phyloP scores from a whole-genome alignment of 1,140 invertebrate genomes.

The Scaptodrosophila lebanonensis region DNA sequence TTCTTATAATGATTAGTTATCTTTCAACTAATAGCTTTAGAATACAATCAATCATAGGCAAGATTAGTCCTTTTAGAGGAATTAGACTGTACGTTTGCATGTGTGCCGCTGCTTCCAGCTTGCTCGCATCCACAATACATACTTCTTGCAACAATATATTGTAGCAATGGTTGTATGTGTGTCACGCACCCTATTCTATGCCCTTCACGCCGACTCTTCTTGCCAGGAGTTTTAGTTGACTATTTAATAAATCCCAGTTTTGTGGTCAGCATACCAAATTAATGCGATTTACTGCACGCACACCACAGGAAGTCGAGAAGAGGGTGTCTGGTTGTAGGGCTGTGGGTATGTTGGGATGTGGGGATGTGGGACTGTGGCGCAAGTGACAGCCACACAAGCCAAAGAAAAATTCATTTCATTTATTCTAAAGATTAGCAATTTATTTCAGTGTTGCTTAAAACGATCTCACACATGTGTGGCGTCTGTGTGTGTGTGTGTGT shows the following conservation, averaged over 20 bases:
- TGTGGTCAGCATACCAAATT: slow-evolving; percentile 74
- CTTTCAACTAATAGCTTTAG: too few species aligned
- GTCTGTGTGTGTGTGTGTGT: slow-evolving; percentile 1
- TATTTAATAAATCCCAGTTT: slow-evolving; percentile 71
- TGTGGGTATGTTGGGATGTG: not conserved
- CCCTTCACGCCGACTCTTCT: slow-evolving; percentile 8
- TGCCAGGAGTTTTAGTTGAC: slow-evolving; percentile 52
- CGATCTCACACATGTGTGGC: not conserved
- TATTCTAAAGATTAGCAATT: slow-evolving; percentile 73
- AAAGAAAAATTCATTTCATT: slow-evolving; percentile 67
- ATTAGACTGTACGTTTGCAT: too few species aligned
- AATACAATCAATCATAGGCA: too few species aligned
- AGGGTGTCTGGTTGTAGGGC: not conserved
- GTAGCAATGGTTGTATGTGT: not conserved
- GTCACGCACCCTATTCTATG: not conserved
- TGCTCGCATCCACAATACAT: too few species aligned
- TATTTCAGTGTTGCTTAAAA: slow-evolving; percentile 42
- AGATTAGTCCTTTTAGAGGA: too few species aligned
- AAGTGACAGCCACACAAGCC: slow-evolving; percentile 33
- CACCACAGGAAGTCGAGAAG: not conserved
- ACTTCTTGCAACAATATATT: too few species aligned
- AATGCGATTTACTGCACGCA: slow-evolving; percentile 64
- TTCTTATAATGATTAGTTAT: too few species aligned
- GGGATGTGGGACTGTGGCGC: not conserved
- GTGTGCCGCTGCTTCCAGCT: too few species aligned